These are phyloP conservation scores for Cotesia chilonis DNA, from an alignment of 1,140 invertebrate species.

Conservation along the genomic window DNA sequence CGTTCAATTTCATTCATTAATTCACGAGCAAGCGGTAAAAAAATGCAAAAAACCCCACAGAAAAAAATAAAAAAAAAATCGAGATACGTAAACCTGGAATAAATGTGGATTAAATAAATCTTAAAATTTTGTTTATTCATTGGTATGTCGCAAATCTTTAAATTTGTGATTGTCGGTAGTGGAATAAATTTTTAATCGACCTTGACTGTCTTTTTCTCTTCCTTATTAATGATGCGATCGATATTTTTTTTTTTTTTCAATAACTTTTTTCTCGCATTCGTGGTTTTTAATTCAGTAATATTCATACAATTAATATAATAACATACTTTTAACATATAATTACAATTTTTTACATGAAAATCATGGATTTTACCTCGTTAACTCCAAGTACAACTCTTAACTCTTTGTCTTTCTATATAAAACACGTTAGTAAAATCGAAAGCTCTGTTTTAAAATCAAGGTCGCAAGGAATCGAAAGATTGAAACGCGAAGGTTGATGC, in stretches of 20 bases:
- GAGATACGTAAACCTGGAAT: not conserved
- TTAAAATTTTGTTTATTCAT: not conserved
- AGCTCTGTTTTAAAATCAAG: not conserved
- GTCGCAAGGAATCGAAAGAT: not conserved
- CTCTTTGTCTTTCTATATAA: too few species aligned
- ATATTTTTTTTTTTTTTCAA: not conserved
- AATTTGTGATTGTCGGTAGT: not conserved
- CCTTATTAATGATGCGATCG: not conserved
- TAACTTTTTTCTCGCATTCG: not conserved
- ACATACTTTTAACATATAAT: not conserved
- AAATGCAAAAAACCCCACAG: too few species aligned
- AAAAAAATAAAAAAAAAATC: not conserved
- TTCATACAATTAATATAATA: not conserved
- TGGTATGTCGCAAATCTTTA: not conserved
- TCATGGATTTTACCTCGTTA: not conserved
- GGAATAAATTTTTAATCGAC: not conserved
- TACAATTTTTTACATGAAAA: not conserved
- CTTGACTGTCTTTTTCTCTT: not conserved
- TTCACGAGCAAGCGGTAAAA: too few species aligned
- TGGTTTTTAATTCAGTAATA: not conserved
- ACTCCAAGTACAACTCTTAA: too few species aligned
- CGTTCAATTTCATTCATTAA: too few species aligned
- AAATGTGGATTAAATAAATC: not conserved
- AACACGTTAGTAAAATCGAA: not conserved
- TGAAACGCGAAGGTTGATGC: slow-evolving; percentile 1